Percentiles rank a stretch among this genome's conserved stretches.
These are phyloP conservation scores for Scrobipalpa costella DNA, from an alignment of 2,888 invertebrate species.

Conservation along the genomic window DNA sequence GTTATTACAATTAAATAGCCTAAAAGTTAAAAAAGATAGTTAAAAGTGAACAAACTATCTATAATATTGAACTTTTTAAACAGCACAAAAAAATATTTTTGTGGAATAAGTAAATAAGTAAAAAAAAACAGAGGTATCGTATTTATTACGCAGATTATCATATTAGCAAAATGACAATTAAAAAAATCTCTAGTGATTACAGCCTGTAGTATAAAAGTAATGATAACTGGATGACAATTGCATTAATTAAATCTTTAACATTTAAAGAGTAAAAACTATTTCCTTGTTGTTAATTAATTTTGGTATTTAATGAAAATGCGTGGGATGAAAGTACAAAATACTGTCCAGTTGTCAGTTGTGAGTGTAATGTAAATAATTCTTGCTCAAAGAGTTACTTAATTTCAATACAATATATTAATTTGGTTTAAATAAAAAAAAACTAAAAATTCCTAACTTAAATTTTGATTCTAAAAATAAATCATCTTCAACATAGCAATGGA, in stretches of 20 bases:
- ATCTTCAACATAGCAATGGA: neutral
- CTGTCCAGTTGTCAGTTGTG: neutral
- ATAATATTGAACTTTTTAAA: too few species aligned
- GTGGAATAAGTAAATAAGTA: too few species aligned
- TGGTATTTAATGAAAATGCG: neutral
- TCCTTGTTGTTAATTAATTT: neutral
- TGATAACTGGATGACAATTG: too few species aligned
- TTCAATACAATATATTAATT: neutral
- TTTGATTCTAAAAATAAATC: neutral
- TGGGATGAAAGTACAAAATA: neutral
- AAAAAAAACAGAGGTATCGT: too few species aligned
- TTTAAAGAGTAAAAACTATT: neutral
- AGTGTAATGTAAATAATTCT: neutral
- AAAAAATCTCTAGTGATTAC: neutral
- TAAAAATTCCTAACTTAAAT: neutral
- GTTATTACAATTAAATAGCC: too few species aligned
- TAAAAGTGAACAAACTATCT: too few species aligned
- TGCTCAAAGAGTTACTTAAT: constrained; percentile 19
- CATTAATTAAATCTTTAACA: neutral
- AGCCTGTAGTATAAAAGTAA: neutral
- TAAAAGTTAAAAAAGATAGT: too few species aligned
- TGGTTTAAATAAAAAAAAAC: too few species aligned
- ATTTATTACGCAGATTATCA: too few species aligned
- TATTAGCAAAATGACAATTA: neutral
- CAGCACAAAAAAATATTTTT: too few species aligned